Conservation (phyloP, 2,113 vertebrate genomes). For the Cyrtonyx montezumae region DNA sequence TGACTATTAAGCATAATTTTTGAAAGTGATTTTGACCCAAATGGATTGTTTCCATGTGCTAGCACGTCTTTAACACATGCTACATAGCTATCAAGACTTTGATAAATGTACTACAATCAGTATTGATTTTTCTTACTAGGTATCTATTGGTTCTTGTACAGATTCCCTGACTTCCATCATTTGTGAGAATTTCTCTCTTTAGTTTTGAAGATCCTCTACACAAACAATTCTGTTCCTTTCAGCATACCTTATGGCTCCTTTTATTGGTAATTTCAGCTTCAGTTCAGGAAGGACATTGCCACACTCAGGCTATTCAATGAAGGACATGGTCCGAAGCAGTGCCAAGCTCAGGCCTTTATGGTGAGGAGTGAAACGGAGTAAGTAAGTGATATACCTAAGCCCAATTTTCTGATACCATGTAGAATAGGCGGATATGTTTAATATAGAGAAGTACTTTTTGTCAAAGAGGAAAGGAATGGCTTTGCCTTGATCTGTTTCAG, state of each 20-base stretch:
- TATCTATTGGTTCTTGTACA: slow-evolving; percentile 41
- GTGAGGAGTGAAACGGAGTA: background rate
- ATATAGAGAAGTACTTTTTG: background rate
- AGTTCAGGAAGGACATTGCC: background rate
- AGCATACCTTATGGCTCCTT: background rate
- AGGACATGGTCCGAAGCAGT: background rate
- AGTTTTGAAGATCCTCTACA: background rate
- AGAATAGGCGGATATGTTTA: background rate
- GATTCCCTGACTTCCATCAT: slow-evolving; percentile 11
- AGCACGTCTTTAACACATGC: slow-evolving; percentile 11
- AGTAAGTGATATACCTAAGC: background rate
- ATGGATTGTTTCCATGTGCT: slow-evolving; percentile 37
- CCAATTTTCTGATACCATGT: background rate
- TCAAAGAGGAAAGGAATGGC: slow-evolving; percentile 3
- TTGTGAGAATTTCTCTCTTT: slow-evolving; percentile 13
- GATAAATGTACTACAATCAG: slow-evolving; percentile 49
- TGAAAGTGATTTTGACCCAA: slow-evolving; percentile 29
- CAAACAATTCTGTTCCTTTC: background rate
- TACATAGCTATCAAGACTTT: slow-evolving; percentile 6
- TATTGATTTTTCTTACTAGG: background rate
- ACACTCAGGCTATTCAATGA: background rate
- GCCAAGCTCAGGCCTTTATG: background rate
- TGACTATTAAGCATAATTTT: slow-evolving; percentile 34
- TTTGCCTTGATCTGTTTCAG: slow-evolving; percentile 51
- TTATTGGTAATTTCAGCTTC: background rate